phyloP scores from a whole-genome alignment of 1,140 invertebrate genomes.

The Macrosteles quadrilineatus region DNA sequence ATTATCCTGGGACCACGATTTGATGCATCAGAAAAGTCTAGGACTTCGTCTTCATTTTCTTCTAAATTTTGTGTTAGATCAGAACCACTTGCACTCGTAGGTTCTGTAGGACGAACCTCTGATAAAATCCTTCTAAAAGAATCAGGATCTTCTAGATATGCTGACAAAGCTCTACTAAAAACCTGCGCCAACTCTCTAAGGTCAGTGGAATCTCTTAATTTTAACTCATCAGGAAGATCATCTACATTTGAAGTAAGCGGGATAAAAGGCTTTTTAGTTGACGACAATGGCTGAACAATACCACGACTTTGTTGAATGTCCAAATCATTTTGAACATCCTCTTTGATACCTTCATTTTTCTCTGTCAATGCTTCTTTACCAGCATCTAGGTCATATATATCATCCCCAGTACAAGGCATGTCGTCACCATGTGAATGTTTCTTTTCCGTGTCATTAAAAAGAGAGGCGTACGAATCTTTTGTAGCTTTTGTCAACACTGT shows the following conservation, averaged over 20 bases:
- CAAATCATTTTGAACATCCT: slow-evolving; percentile 57
- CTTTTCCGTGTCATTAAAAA: slow-evolving; percentile 38
- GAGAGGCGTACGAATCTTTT: slow-evolving; percentile 40
- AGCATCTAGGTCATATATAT: slow-evolving; percentile 3
- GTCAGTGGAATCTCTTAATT: slow-evolving; percentile 47
- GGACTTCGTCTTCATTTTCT: slow-evolving; percentile 68
- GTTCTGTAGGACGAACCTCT: slow-evolving; percentile 75
- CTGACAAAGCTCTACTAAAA: slow-evolving; percentile 77
- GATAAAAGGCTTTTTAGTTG: slow-evolving; percentile 36
- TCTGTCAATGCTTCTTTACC: background rate
- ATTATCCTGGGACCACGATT: background rate
- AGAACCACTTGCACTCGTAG: slow-evolving; percentile 44
- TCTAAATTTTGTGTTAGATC: slow-evolving; percentile 16
- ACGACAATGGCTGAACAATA: slow-evolving; percentile 40
- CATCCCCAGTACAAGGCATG: background rate
- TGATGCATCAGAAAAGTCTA: slow-evolving; percentile 69
- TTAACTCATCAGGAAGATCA: slow-evolving; percentile 51
- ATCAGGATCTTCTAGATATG: slow-evolving; percentile 77
- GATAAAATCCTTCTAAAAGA: slow-evolving; percentile 72
- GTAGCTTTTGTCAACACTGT: slow-evolving; percentile 41
- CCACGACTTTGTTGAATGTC: slow-evolving; percentile 62
- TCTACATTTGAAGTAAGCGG: slow-evolving; percentile 47
- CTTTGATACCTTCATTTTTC: background rate
- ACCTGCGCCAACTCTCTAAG: slow-evolving; percentile 77
- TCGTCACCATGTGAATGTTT: background rate